Conservation (phyloP, 2,888 invertebrate genomes). For the Macaria liturata region DNA sequence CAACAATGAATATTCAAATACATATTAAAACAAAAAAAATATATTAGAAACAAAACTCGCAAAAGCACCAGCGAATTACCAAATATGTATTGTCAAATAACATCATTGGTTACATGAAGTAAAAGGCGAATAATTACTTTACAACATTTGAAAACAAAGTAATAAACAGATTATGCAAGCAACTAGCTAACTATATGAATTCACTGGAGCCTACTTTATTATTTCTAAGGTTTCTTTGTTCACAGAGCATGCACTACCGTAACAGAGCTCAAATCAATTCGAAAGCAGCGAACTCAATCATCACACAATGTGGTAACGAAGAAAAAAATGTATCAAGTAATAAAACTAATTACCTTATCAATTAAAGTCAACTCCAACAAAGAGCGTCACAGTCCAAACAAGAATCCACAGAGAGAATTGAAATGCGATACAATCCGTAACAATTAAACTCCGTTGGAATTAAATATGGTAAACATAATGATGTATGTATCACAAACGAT, state of each 20-base stretch:
- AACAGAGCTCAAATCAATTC: constrained; percentile 17
- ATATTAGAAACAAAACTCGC: constrained; percentile 1
- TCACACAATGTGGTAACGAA: constrained; percentile 19
- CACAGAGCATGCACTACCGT: constrained; percentile 13
- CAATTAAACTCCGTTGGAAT: constrained; percentile 74
- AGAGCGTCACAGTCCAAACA: constrained; percentile 48
- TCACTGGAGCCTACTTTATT: constrained; percentile 21
- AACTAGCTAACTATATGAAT: constrained; percentile 29
- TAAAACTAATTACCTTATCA: constrained; percentile 50
- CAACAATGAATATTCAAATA: neutral
- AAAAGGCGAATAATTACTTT: constrained; percentile 35
- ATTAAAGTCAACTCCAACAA: constrained; percentile 52
- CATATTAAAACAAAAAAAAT: neutral
- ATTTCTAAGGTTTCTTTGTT: constrained; percentile 35
- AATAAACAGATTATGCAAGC: constrained; percentile 39
- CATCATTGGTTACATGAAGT: constrained; percentile 30
- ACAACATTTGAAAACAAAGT: constrained; percentile 34
- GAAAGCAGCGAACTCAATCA: constrained; percentile 14
- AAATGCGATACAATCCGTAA: constrained; percentile 64
- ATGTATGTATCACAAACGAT: constrained; percentile 80
- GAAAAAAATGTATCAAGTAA: constrained; percentile 21
- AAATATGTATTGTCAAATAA: constrained; percentile 29
- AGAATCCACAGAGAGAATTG: constrained; percentile 46
- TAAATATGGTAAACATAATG: constrained; percentile 65
- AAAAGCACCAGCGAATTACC: constrained; percentile 16